Conservation (phyloP, 2,797 vertebrate species). For the Sebastolobus alascanus region DNA sequence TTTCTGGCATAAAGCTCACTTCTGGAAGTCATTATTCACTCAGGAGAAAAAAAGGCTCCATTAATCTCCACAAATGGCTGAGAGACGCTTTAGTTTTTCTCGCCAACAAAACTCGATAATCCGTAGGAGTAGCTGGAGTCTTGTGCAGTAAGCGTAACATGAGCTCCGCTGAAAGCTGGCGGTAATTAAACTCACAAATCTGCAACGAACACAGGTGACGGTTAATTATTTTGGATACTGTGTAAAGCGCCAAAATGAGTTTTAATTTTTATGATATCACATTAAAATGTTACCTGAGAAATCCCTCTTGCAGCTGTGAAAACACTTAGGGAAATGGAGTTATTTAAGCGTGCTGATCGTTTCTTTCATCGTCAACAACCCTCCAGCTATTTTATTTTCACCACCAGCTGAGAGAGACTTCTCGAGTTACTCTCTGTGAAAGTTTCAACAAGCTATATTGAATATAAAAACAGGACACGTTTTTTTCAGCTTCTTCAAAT, state of each 20-base stretch:
- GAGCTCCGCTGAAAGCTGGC: slow-evolving; percentile 20
- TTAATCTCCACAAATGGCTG: slow-evolving; percentile 32
- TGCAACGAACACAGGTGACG: neutral
- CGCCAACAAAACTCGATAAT: slow-evolving; percentile 22
- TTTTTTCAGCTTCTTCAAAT: neutral
- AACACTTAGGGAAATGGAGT: slow-evolving; percentile 26
- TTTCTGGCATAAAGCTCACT: slow-evolving; percentile 13
- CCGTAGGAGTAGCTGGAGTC: neutral
- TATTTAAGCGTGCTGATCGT: neutral
- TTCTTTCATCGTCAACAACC: neutral
- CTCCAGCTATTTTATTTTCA: neutral
- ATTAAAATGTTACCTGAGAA: slow-evolving; percentile 13
- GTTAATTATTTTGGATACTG: neutral
- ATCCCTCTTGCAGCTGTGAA: slow-evolving; percentile 39
- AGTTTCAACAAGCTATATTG: neutral
- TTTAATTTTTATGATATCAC: neutral
- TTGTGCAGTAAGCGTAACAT: slow-evolving; percentile 13
- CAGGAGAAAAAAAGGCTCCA: neutral
- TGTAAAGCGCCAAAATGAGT: neutral
- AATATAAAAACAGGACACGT: neutral
- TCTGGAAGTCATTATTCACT: slow-evolving; percentile 23
- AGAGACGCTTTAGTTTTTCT: neutral
- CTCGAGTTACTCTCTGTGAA: neutral
- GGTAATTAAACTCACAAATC: slow-evolving; percentile 34
- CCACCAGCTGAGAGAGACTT: neutral